Base-by-base conservation (phyloP, 2,113 vertebrate species). In the Phoxinus phoxinus region DNA sequence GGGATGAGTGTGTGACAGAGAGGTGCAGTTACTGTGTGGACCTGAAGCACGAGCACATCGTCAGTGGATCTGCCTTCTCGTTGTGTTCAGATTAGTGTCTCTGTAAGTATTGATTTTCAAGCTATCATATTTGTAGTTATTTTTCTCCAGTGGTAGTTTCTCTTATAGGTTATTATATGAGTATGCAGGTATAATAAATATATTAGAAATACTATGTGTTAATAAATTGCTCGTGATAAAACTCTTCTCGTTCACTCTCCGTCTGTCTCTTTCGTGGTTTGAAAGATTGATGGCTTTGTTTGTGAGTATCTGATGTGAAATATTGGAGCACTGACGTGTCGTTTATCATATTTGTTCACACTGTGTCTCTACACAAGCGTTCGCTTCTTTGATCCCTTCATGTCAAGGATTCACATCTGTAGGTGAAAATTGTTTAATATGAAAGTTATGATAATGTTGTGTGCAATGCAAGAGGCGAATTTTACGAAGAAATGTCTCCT, bases 231-330 rank as follows among this genome's bases (percentile, higher is more conserved):
- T 30, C 61, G 4, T 69, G 32, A 71, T 71, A n/a, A 11, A 72
- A 6, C 35, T n/a, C 11, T n/a, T 88, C 90, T 56, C 11, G 58
- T 58, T 37, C 48, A 30, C 19, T 35, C 13, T 35, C 19, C 35
- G 30, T 78, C 3, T 53, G 35, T 25, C 10, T 15, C 71, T 25
- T 25, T 25, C 44, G 13, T 73, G 37, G 23, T 46, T 79, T 61
- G 61, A 63, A 63, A 46, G 56, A 44, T 63, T 25, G 35, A 79
- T 61, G 56, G 12, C 19, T 61, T 25, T 44, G 51, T 59, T 76
- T 76, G 27, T 56, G 15, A 41, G 76, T 41, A 13, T 37, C 15
- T 35, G 21, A 37, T 78, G 11, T n/a, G 51, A 78, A 79, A 79
- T 59, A 79, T 17, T 59, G 10, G 3, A 59, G 56, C 30, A 12